These are phyloP conservation scores for Ennomos quercinarius DNA, from an alignment of 2,888 invertebrate genomes.

Conservation along the genomic window DNA sequence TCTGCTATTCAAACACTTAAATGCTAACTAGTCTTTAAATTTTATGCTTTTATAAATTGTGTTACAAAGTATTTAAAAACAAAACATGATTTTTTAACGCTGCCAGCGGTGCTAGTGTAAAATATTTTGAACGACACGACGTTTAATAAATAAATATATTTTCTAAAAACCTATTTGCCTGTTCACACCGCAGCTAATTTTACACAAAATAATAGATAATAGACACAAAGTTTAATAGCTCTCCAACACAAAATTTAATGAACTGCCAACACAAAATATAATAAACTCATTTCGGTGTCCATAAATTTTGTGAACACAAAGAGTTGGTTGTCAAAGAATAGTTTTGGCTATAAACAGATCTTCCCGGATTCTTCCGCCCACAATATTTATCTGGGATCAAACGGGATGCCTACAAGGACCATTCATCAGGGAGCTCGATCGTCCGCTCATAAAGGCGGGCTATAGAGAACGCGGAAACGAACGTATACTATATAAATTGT, in stretches of 20 bases:
- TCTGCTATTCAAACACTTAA: constrained; percentile 2
- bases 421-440: constrained; percentile 73
- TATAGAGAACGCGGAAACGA: constrained; percentile 67
- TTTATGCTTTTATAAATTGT: constrained; percentile 19
- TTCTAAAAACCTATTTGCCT: constrained; percentile 45
- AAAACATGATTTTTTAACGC: constrained; percentile 5
- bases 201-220: constrained; percentile 35
- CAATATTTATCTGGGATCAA: constrained; percentile 80
- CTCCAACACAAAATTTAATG: constrained; percentile 19
- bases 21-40: constrained; percentile 2
- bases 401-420: constrained; percentile 63
- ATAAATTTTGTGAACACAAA: constrained; percentile 49
- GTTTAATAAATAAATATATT: constrained; percentile 35
- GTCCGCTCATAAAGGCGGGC: constrained; percentile 63
- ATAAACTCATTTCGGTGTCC: constrained; percentile 26
- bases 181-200: constrained; percentile 41
- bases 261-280: constrained; percentile 11
- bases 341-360: constrained; percentile 57
- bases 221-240: constrained; percentile 37
- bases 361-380: constrained; percentile 66
- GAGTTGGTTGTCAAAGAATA: constrained; percentile 43
- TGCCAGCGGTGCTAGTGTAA: constrained; percentile 5
- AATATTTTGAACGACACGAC: constrained; percentile 34
- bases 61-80: constrained; percentile 5
- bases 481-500: constrained; percentile 6